phyloP scores from a whole-genome alignment of 2,113 vertebrate genomes.

The Hoplias malabaricus region DNA sequence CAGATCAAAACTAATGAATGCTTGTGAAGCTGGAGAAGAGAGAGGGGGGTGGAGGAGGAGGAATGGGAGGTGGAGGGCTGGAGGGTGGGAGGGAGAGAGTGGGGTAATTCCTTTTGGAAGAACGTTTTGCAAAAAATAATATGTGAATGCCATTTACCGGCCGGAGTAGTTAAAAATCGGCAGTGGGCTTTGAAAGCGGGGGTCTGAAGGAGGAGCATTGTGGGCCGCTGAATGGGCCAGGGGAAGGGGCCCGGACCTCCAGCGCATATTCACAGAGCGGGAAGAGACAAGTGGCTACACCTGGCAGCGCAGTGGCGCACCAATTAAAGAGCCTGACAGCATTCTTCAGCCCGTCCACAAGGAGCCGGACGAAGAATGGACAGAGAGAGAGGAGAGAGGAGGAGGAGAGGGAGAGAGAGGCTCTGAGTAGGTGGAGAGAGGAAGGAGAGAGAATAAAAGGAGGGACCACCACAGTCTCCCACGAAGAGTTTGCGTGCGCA shows the following conservation, averaged over 20 bases:
- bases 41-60: too few relatives aligned
- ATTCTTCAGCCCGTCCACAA: slow-evolving; percentile 59
- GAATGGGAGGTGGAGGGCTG: slow-evolving; percentile 47
- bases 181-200: slow-evolving; percentile 52
- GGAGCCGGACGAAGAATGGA: slow-evolving; percentile 51
- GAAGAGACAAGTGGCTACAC: slow-evolving; percentile 77
- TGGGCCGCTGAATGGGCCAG: slow-evolving; percentile 54
- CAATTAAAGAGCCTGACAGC: slow-evolving; percentile 72
- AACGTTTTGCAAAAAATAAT: slow-evolving; percentile 59
- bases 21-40: slow-evolving; percentile 38
- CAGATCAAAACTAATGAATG: slow-evolving; percentile 58
- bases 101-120: slow-evolving; percentile 61
- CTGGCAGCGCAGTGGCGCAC: slow-evolving; percentile 72
- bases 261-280: slow-evolving; percentile 54
- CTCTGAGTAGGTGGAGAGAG: slow-evolving; percentile 46
- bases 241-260: slow-evolving; percentile 59
- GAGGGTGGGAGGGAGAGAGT: slow-evolving; percentile 54
- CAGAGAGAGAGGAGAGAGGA: slow-evolving; percentile 13
- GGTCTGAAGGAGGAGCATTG: slow-evolving; percentile 55
- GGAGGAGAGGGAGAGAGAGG: slow-evolving; percentile 51
- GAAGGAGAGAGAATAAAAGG: slow-evolving; percentile 48
- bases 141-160: slow-evolving; percentile 64
- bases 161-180: slow-evolving; percentile 56
- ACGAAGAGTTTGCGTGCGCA: too few relatives aligned
- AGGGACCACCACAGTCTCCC: slow-evolving; percentile 53